phyloP scores from a whole-genome alignment of 1,140 invertebrate species.

The Monochamus saltuarius region DNA sequence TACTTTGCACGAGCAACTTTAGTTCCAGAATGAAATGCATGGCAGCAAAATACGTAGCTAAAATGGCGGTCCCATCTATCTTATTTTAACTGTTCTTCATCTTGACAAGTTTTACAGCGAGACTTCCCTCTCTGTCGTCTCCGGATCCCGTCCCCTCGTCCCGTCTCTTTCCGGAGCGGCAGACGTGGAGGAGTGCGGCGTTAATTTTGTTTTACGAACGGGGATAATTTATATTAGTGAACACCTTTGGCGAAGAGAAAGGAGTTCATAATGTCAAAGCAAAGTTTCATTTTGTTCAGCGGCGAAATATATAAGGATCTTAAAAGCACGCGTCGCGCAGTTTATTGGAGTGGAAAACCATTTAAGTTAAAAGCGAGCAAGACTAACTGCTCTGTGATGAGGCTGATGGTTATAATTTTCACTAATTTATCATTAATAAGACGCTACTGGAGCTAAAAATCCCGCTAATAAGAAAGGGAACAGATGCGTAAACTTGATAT shows the following conservation, averaged over 20 bases:
- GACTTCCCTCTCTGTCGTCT: constrained; percentile 4
- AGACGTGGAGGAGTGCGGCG: constrained; percentile 24
- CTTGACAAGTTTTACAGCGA: constrained; percentile 26
- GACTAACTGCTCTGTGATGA: constrained; percentile 23
- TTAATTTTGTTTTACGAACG: constrained; percentile 45
- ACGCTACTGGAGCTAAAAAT: constrained; percentile 20
- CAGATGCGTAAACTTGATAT: constrained; percentile 9
- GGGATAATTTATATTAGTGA: constrained; percentile 48
- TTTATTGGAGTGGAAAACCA: constrained; percentile 24
- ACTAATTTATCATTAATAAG: constrained; percentile 25
- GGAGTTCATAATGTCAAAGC: constrained; percentile 49
- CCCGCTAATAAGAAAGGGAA: constrained; percentile 10
- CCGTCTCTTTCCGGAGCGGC: constrained; percentile 12
- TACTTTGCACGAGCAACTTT: constrained; percentile 28
- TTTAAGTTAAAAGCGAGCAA: constrained; percentile 25
- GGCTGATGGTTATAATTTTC: constrained; percentile 22
- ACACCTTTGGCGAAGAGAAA: constrained; percentile 46
- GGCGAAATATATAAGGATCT: constrained; percentile 39
- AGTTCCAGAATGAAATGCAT: constrained; percentile 47
- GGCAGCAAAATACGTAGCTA: constrained; percentile 44
- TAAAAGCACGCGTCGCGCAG: constrained; percentile 31
- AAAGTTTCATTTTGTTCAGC: constrained; percentile 47
- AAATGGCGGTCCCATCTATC: constrained; percentile 50
- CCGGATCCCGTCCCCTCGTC: not conserved
- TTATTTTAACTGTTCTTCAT: constrained; percentile 49